Evolutionary conservation across 2,797 vertebrate genomes (phyloP), one percentile per base, ranked within the genome.

Genomic region (Melanotaenia pygmaea): DNA sequence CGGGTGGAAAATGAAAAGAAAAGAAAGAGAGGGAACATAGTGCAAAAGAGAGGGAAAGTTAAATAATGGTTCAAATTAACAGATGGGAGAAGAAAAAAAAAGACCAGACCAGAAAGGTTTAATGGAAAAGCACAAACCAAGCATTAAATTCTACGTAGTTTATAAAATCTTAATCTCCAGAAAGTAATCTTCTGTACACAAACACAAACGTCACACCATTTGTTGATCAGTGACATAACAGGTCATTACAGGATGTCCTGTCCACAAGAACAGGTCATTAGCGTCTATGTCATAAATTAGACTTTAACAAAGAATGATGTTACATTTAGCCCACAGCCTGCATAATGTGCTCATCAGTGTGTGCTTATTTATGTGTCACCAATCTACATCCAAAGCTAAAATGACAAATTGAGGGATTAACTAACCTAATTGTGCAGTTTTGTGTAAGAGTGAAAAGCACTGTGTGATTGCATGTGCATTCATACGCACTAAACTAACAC

Each of bases 251-350:
- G 87, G 90, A 92, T 86, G 70, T 91, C 87, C 85, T 89, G 81
- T 47, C 82, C 67, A 70, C 70, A 56, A 81, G 76, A 59, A 76
- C 38, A 62, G 65, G 37, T 67, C 82, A 72, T 84, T 82, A 76
- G 13, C 56, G 64, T 14, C 28, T 56, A 66, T 68, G 74, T 79
- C 83, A 78, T 74, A 14, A 77, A 88, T 90, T 79, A 82, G 82
- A 85, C 18, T 88, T 88, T 83, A 91, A 90, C 77, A 50, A 80
- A 85, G 85, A 92, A 61, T 26, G 59, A 91, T 91, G 82, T 83
- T 59, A 79, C 70, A 84, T 80, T 86, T 65, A 72, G 37, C 22
- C 20, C 18, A n/a, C 75, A 34, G 86, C 26, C 64, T 62, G 59
- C 43, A 64, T 40, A 66, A 34, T 14, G 13, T 64, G 13, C 8